phyloP scores from a whole-genome alignment of 92 coral and sea anemone genomes.

The Scolanthus callimorphus region DNA sequence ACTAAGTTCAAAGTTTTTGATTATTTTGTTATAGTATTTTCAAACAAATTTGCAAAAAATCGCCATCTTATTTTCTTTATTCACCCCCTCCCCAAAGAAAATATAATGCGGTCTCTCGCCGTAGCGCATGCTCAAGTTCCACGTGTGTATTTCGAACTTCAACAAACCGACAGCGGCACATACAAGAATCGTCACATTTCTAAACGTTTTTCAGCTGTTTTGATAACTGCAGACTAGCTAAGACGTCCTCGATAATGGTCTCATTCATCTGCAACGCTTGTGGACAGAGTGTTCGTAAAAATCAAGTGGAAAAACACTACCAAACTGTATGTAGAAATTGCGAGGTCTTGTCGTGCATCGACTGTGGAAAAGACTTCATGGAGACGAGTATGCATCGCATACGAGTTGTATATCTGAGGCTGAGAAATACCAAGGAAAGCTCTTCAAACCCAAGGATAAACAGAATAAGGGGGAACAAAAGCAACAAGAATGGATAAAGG shows the following conservation, averaged over 20 bases:
- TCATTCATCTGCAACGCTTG: constrained; percentile 91
- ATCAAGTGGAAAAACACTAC: constrained; percentile 94
- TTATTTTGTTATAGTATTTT: too few relatives aligned
- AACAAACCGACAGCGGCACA: neutral
- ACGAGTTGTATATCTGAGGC: constrained; percentile 95
- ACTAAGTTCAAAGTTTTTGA: too few relatives aligned
- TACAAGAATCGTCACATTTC: neutral
- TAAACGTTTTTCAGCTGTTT: too few relatives aligned
- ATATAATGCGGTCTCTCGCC: neutral
- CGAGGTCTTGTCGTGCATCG: constrained; percentile 86
- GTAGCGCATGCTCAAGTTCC: constrained; percentile 12
- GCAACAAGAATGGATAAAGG: constrained; percentile 98
- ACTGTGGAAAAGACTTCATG: constrained; percentile 94
- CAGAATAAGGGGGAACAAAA: constrained; percentile 90
- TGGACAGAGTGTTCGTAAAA: constrained; percentile 90
- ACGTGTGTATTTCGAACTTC: constrained; percentile 19
- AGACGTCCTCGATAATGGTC: constrained; percentile 72
- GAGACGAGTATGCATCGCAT: constrained; percentile 78
- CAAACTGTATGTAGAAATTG: constrained; percentile 78
- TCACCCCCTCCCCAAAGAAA: neutral
- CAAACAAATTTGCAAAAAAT: too few relatives aligned
- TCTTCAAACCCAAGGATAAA: constrained; percentile 88
- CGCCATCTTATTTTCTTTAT: too few relatives aligned
- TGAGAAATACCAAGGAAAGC: constrained; percentile 95
- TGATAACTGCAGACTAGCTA: too few relatives aligned